A percentile compares a stretch with the other conserved stretches of the same genome.
These are phyloP conservation scores for Pimephales promelas DNA, from an alignment of 2,113 vertebrate species.

Conservation along the genomic window DNA sequence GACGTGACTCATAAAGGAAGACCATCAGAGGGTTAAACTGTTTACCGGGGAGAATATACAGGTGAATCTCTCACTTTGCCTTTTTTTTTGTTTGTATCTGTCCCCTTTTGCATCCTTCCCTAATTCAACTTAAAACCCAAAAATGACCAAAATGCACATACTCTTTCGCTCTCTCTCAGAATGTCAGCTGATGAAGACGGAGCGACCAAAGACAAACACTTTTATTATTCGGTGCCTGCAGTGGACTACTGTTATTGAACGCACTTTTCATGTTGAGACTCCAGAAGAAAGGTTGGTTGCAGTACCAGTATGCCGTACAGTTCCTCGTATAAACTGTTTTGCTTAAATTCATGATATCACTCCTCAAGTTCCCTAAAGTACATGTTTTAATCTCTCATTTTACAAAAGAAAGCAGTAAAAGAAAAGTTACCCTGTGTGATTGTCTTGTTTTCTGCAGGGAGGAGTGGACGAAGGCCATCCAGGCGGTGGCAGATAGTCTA, in stretches of 20 bases:
- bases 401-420: background rate
- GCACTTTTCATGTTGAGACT: conserved; percentile 97
- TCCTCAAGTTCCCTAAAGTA: background rate
- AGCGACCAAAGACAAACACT: conserved; percentile 96
- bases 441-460: conserved; percentile 75
- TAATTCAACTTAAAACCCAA: background rate
- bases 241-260: conserved; percentile 98
- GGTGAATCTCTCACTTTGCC: too few relatives aligned
- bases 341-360: background rate
- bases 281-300: conserved; percentile 90
- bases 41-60: background rate
- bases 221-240: conserved; percentile 99
- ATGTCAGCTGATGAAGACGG: conserved; percentile 99
- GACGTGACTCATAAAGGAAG: too few relatives aligned
- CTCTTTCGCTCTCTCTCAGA: conserved; percentile 74
- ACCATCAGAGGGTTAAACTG: too few relatives aligned
- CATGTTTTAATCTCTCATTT: background rate
- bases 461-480: conserved; percentile 97
- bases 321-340: background rate
- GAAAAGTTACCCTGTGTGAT: background rate
- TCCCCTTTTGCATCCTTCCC: background rate
- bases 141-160: background rate
- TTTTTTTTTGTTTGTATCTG: background rate
- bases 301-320: background rate
- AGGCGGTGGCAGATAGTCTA: conserved; percentile 91